These are phyloP conservation scores for Spilogale gracilis DNA, from an alignment of 2,113 vertebrate species.

Conservation along the genomic window DNA sequence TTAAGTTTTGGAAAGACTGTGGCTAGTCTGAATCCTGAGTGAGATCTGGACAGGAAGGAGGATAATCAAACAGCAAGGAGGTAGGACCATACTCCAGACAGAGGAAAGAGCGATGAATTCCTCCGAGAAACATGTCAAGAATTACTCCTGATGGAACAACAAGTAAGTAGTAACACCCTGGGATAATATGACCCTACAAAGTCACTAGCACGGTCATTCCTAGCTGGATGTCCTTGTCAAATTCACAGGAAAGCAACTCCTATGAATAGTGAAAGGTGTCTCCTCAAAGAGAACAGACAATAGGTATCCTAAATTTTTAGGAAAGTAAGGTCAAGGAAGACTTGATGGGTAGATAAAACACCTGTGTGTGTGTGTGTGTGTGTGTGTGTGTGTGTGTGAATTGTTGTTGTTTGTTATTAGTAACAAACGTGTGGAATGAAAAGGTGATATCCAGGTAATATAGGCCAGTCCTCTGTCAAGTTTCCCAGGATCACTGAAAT, in stretches of 20 bases:
- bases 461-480: slow-evolving; percentile 1
- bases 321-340: not conserved
- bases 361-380: not conserved
- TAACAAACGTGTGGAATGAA: not conserved
- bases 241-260: not conserved
- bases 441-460: not conserved
- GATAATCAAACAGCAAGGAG: not conserved
- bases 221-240: not conserved
- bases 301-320: not conserved
- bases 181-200: not conserved
- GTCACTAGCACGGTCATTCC: not conserved
- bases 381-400: not conserved
- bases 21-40: not conserved
- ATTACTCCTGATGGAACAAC: not conserved
- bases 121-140: not conserved
- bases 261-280: not conserved
- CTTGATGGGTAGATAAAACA: not conserved
- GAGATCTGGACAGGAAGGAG: not conserved
- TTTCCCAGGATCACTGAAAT: not conserved
- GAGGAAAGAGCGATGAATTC: not conserved
- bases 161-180: not conserved
- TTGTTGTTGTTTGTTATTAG: not conserved
- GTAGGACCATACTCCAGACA: not conserved
- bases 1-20: not conserved
- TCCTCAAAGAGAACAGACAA: not conserved